These are phyloP conservation scores for Spilosoma lubricipeda DNA, from an alignment of 2,888 invertebrate genomes.

Conservation along the genomic window DNA sequence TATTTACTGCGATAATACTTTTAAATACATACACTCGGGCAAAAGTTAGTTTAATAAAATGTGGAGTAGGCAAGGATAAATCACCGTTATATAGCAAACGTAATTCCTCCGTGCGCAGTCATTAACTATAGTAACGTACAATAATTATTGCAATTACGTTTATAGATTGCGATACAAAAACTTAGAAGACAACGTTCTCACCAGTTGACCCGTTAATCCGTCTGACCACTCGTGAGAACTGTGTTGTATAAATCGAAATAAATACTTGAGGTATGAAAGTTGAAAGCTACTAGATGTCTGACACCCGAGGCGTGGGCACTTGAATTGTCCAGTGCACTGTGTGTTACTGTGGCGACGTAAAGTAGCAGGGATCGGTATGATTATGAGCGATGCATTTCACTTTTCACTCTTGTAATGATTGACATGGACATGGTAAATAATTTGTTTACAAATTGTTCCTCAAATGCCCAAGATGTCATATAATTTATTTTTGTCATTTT, in stretches of 20 bases:
- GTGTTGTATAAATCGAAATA: constrained; percentile 37
- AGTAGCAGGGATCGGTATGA: not conserved
- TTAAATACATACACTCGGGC: too few species aligned
- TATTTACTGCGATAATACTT: too few species aligned
- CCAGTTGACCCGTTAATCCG: constrained; percentile 33
- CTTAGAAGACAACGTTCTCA: constrained; percentile 32
- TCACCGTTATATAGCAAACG: constrained; percentile 6
- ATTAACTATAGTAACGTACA: not conserved
- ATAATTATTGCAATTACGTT: constrained; percentile 25
- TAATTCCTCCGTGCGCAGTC: not conserved
- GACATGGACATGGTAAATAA: not conserved
- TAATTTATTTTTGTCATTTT: too few species aligned
- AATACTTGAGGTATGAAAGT: constrained; percentile 19
- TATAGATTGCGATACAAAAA: constrained; percentile 27
- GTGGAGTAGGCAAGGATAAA: not conserved
- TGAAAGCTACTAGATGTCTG: constrained; percentile 4
- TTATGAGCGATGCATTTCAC: not conserved
- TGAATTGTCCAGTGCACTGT: constrained; percentile 2
- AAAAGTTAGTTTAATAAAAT: not conserved
- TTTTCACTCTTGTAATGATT: not conserved
- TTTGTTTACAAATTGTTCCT: not conserved
- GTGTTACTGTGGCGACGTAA: not conserved
- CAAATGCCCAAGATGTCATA: not conserved
- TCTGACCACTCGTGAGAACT: constrained; percentile 43
- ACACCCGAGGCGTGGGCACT: constrained; percentile 13